These are phyloP conservation scores for Parotia lawesii DNA, from an alignment of 2,113 vertebrate genomes.

Conservation along the genomic window DNA sequence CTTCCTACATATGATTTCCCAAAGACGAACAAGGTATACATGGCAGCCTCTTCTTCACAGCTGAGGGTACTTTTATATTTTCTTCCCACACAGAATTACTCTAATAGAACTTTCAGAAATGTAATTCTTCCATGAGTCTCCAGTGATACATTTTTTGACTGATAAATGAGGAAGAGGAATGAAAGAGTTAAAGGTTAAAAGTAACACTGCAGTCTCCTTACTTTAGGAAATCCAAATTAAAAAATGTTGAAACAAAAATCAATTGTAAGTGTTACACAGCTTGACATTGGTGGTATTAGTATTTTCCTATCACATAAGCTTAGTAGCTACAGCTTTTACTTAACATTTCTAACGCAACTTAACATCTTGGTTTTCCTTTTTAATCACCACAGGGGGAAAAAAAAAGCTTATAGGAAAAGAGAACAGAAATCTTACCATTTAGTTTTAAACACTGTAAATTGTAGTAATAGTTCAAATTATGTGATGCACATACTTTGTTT, in stretches of 20 bases:
- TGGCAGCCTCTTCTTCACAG: background rate
- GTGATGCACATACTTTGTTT: background rate
- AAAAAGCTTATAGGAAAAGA: background rate
- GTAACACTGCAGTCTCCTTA: background rate
- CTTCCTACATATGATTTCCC: background rate
- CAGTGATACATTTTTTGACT: background rate
- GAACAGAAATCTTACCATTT: background rate
- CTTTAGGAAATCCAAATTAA: background rate
- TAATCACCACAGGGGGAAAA: background rate
- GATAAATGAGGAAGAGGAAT: background rate
- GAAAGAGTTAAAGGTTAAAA: background rate
- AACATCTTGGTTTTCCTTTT: background rate
- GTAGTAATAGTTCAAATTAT: background rate
- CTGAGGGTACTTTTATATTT: background rate
- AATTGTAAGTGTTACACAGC: background rate
- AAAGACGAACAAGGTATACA: background rate
- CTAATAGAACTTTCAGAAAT: background rate
- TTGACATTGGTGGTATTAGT: background rate
- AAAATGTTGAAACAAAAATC: background rate
- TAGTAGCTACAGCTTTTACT: background rate
- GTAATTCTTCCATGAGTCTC: background rate
- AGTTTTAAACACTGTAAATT: background rate
- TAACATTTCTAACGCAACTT: background rate
- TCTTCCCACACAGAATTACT: background rate
- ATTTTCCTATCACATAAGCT: background rate